Conservation (phyloP, 1,140 invertebrate species). For the Drosophila seguyi region DNA sequence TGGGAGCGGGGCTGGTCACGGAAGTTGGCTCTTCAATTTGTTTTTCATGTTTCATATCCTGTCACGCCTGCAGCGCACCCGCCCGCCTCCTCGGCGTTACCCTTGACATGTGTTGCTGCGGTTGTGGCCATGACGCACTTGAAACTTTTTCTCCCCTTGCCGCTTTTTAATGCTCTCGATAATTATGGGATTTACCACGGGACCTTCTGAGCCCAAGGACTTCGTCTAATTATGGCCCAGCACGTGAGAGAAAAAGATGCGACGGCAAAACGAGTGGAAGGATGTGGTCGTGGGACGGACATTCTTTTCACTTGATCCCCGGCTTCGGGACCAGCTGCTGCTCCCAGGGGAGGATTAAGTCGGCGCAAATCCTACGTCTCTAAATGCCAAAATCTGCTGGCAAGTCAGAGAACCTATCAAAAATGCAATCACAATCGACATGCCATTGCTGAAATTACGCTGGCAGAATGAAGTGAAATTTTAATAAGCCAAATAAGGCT, state of each 20-base stretch:
- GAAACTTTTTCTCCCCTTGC: constrained; percentile 26
- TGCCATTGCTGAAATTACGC: constrained; percentile 19
- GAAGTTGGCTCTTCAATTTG: constrained; percentile 79
- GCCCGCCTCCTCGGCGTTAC: neutral
- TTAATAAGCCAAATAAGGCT: constrained; percentile 67
- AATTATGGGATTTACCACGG: constrained; percentile 72
- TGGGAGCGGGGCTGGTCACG: constrained; percentile 25
- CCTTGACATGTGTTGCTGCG: constrained; percentile 66
- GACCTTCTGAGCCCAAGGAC: constrained; percentile 10
- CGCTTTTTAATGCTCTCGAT: constrained; percentile 65
- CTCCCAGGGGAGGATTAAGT: constrained; percentile 12
- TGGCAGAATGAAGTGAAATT: constrained; percentile 37
- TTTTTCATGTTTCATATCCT: constrained; percentile 77
- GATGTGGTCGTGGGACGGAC: constrained; percentile 13
- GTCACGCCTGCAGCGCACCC: constrained; percentile 23
- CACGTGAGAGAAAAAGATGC: constrained; percentile 45
- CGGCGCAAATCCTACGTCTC: constrained; percentile 4
- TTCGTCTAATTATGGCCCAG: constrained; percentile 62
- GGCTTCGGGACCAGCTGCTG: constrained; percentile 6
- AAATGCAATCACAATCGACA: constrained; percentile 24
- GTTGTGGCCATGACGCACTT: constrained; percentile 56
- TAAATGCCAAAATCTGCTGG: constrained; percentile 8
- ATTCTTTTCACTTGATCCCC: constrained; percentile 11
- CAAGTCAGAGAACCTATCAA: constrained; percentile 12
- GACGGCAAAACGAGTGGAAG: constrained; percentile 4